Base-by-base conservation (phyloP, 2,797 vertebrate genomes). In the Clarias fuscus region DNA sequence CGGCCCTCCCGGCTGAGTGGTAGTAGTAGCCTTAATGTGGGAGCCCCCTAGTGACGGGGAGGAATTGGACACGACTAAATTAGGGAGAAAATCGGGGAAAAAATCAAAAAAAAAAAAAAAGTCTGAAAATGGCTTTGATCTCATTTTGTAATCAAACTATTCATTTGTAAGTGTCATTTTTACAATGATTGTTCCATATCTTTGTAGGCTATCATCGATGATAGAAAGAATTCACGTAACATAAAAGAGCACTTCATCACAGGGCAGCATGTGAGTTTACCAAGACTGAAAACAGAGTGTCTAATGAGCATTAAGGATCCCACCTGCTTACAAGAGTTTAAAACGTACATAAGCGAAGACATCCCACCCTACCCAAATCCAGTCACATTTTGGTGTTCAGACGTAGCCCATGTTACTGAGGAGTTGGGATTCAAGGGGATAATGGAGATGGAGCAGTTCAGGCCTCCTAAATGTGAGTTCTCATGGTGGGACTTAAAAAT, bases 401-500 rank as follows among this genome's bases (percentile, higher is more conserved):
- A 83, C 18, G n/a, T 90, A 33, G 40, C 78, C 33, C 90, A 90
- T 71, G 86, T 77, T 30, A 90, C 89, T 37, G 17, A 17, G 0
- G 0, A 5, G 0, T 0, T 24, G 0, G 24, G 58, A 20, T 30
- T 85, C 17, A 0, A 4, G 0, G 8, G 17, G 2, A 88, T 91
- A 48, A 7, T 73, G 17, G 0, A 59, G 17, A 77, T 73, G 5
- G 37, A 40, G 24, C 40, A 83, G 48, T 82, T 91, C 17, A 71
- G 48, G 17, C 37, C 84, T 40, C 18, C 22, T 33, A 37, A 40
- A 3, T 13, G 8, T 14, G 33, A 43, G 14, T 64, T 87, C 27
- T 68, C 27, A 15, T 89, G 84, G 86, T 90, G 88, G 88, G 58
- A 48, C 30, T 62, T 89, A 7, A 72, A 86, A 20, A 77, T 89